Evolutionary conservation across 2,797 vertebrate genomes (phyloP), one percentile per base, ranked within the genome.

Genomic region (Spinibarbus caldwelli): DNA sequence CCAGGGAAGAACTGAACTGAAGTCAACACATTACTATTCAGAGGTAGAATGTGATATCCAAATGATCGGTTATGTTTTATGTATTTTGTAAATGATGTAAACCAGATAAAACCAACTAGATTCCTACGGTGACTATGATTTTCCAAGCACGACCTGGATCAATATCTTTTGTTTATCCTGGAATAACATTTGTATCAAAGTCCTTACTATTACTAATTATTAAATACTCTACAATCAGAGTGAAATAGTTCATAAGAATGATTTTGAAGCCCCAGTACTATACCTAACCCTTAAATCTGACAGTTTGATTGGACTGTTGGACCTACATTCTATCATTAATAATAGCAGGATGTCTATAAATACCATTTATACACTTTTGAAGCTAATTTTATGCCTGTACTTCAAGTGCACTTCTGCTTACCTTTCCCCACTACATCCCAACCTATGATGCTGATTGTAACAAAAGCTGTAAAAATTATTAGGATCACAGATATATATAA

Each of bases 111-210:
- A 62, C 14, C 36, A 78, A 34, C 34, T 78, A 26, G 36, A 62
- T 29, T 78, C 76, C 54, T 43, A 38, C 5, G 2, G 76, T 62
- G 76, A 43, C 23, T 77, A 21, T 57, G 75, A 59, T 57, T 77
- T 57, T 26, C 31, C 52, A 77, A 41, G 34, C 38, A 77, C 4
- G 34, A 8, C 38, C 14, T 26, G 54, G 12, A 78, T 62, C 8
- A 62, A 29, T 62, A 78, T 78, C 2, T 62, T 72, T 29, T 21
- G 4, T 62, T 78, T 62, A 11, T 59, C 23, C 54, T 43, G 36
- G 15, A 62, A 78, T 21, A 38, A 17, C 4, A 59, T 70, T 41
- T 59, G 2, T 34, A 34, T 38, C 41, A 12, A 68, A 70, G 47
- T 49, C 17, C 47, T n/a, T n/a, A n/a, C n/a, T n/a, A n/a, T n/a